phyloP scores from a whole-genome alignment of 2,888 invertebrate genomes.

The Lysandra bellargus region DNA sequence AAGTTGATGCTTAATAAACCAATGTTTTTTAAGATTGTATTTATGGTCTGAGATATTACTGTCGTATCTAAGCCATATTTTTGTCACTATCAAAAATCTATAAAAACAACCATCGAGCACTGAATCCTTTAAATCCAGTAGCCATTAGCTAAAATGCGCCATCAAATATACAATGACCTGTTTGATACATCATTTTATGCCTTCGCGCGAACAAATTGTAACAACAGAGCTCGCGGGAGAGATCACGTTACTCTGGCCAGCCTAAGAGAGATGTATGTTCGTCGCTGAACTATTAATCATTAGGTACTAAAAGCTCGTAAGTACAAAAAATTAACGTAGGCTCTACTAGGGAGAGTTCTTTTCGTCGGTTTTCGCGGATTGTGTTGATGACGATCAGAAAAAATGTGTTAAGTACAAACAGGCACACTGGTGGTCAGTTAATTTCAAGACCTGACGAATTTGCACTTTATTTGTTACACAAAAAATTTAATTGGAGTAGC shows the following conservation, averaged over 20 bases:
- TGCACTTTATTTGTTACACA: too few relatives aligned
- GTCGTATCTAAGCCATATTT: background rate
- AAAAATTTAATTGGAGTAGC: too few relatives aligned
- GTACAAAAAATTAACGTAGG: constrained; percentile 57
- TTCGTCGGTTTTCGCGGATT: background rate
- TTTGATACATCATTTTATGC: constrained; percentile 1
- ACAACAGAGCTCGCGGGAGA: background rate
- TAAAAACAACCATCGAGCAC: constrained; percentile 16
- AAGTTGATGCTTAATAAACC: background rate
- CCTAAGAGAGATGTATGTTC: constrained; percentile 51
- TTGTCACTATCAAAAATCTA: background rate
- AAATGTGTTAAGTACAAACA: too few relatives aligned
- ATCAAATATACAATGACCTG: constrained; percentile 18
- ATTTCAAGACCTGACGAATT: too few relatives aligned
- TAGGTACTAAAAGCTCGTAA: constrained; percentile 65
- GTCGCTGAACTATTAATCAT: constrained; percentile 68
- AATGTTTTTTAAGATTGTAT: too few relatives aligned
- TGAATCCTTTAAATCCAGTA: constrained; percentile 2
- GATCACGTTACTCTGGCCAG: background rate
- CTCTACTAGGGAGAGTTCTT: background rate
- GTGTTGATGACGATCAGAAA: background rate
- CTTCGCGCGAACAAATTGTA: background rate
- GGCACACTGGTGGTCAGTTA: too few relatives aligned
- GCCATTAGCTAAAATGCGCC: constrained; percentile 24
- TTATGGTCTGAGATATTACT: background rate